Percentiles rank a stretch among this genome's conserved stretches.
Conservation (phyloP, 2,113 vertebrate genomes). For the Catharus minimus region DNA sequence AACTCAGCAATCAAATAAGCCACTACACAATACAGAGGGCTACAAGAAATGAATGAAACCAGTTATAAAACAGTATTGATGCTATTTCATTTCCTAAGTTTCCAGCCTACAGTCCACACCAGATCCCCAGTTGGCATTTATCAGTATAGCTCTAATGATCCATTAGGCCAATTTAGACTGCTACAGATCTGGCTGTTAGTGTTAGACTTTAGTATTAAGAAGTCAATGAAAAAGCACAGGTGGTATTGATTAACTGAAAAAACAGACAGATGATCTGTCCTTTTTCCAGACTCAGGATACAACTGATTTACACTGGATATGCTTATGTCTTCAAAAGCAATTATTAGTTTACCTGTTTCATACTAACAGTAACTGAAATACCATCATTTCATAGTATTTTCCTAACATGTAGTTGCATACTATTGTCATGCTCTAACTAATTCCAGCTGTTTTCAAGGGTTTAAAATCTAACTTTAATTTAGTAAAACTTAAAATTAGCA, state of each 20-base stretch:
- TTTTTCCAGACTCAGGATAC: background rate
- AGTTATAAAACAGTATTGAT: background rate
- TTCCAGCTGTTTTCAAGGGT: background rate
- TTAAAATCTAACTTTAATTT: background rate
- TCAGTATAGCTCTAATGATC: conserved; percentile 24
- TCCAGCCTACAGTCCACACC: background rate
- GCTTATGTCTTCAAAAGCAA: background rate
- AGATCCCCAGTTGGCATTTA: conserved; percentile 7
- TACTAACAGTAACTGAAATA: background rate
- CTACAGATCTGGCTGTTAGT: conserved; percentile 14
- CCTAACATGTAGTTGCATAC: background rate
- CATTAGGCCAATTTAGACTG: conserved; percentile 28
- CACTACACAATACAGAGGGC: background rate
- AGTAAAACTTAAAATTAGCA: background rate
- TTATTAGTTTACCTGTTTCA: background rate
- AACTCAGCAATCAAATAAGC: background rate
- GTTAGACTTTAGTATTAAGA: background rate
- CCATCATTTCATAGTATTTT: background rate
- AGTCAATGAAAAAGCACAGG: conserved; percentile 39
- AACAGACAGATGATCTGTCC: background rate
- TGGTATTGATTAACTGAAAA: conserved; percentile 19
- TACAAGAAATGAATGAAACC: background rate
- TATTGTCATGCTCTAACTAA: background rate
- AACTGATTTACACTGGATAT: background rate
- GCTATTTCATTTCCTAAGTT: background rate